Evolutionary conservation across 1,140 invertebrate genomes (phyloP).

Genomic region (Atta cephalotes): DNA sequence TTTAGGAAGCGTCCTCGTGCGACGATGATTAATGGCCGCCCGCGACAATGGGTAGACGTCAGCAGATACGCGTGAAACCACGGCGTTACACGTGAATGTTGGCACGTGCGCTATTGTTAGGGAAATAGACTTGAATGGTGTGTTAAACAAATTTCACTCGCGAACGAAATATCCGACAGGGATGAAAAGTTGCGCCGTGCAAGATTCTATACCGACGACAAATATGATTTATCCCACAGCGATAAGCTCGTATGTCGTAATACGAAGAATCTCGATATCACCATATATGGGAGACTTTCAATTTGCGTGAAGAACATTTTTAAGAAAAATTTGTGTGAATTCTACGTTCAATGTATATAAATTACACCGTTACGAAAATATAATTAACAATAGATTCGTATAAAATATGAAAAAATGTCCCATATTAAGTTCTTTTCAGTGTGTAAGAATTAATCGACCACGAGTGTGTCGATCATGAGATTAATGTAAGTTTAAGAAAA

Average conservation of each 20-base stretch:
- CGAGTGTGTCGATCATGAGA: background rate
- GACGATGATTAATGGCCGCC: slow-evolving; percentile 69
- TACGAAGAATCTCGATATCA: slow-evolving; percentile 25
- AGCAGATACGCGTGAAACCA: slow-evolving; percentile 66
- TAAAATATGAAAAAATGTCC: background rate
- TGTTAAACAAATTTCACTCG: slow-evolving; percentile 61
- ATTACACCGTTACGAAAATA: background rate
- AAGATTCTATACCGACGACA: slow-evolving; percentile 43
- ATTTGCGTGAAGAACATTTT: slow-evolving; percentile 1
- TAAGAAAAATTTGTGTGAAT: background rate
- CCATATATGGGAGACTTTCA: background rate
- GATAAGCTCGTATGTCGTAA: slow-evolving; percentile 53
- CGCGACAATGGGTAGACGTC: slow-evolving; percentile 70
- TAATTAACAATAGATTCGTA: background rate
- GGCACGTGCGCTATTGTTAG: slow-evolving; percentile 60
- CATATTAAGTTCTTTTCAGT: background rate
- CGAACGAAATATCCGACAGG: slow-evolving; percentile 42
- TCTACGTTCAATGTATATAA: background rate
- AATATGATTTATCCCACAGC: slow-evolving; percentile 51
- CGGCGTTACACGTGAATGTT: slow-evolving; percentile 58
- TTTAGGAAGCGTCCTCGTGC: slow-evolving; percentile 67
- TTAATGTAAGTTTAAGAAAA: background rate
- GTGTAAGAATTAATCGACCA: background rate
- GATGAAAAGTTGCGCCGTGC: slow-evolving; percentile 58
- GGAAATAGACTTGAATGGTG: slow-evolving; percentile 64